Percentiles rank a stretch among this genome's conserved stretches.
These are phyloP conservation scores for Cryptotermes secundus DNA, from an alignment of 1,140 invertebrate genomes.

Conservation along the genomic window DNA sequence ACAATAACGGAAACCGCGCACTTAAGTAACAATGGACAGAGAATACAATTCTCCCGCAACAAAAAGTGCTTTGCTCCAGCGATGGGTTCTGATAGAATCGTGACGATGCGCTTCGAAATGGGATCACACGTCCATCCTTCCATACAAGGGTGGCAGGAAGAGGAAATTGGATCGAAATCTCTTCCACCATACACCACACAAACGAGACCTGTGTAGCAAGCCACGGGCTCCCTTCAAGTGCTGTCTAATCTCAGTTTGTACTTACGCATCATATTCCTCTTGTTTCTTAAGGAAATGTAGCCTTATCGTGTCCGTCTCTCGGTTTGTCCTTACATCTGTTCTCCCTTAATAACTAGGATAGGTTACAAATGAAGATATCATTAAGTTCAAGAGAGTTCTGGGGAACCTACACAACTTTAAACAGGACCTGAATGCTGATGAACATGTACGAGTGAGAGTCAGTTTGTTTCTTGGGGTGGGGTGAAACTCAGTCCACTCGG, in stretches of 20 bases:
- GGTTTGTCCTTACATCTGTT: too few species aligned
- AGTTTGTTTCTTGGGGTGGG: too few species aligned
- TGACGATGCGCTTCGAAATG: not conserved
- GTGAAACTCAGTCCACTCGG: too few species aligned
- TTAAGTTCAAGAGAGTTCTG: too few species aligned
- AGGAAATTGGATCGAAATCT: constrained; percentile 16
- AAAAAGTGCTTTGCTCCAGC: not conserved
- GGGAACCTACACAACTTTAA: too few species aligned
- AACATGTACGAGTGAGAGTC: too few species aligned
- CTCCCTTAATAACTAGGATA: too few species aligned
- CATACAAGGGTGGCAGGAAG: constrained; percentile 1
- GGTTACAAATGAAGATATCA: too few species aligned
- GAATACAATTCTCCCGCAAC: not conserved
- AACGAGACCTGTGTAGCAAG: not conserved
- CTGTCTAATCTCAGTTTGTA: not conserved
- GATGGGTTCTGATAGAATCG: not conserved
- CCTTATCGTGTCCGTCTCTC: too few species aligned
- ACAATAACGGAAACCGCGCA: not conserved
- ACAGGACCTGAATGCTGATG: too few species aligned
- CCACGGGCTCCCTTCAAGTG: not conserved
- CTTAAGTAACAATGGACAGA: not conserved
- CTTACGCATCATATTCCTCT: too few species aligned
- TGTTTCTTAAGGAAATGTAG: too few species aligned
- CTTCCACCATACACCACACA: constrained; percentile 8
- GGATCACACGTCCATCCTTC: constrained; percentile 2